A percentile compares a stretch with the other conserved stretches of the same genome.
These are phyloP conservation scores for Xestoiulus laeticollis DNA, from an alignment of 2,888 invertebrate species.

Conservation along the genomic window DNA sequence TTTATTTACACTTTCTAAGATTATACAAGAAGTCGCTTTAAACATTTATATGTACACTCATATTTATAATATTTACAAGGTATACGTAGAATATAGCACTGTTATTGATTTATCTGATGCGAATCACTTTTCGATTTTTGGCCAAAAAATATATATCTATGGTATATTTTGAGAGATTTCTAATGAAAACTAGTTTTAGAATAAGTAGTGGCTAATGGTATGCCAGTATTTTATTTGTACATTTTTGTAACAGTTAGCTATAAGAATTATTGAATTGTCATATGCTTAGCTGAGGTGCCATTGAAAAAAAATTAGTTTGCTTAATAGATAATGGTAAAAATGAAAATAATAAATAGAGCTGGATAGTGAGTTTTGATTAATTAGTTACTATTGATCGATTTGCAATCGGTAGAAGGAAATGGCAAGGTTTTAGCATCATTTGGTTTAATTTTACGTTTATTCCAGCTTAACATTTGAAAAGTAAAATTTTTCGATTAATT, in stretches of 20 bases:
- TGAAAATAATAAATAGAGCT: not conserved
- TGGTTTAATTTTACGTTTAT: no score
- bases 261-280: not conserved
- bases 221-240: not conserved
- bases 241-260: not conserved
- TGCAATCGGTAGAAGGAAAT: not conserved
- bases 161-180: not conserved
- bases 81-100: not conserved
- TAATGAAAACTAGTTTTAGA: not conserved
- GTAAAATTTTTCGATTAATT: no score
- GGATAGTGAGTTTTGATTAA: not conserved
- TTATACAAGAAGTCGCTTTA: not conserved
- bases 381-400: not conserved
- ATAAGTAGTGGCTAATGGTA: not conserved
- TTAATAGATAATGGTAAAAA: not conserved
- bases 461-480: no score
- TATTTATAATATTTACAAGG: slow-evolving; percentile 16
- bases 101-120: not conserved
- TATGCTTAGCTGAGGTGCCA: not conserved
- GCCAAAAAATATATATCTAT: not conserved
- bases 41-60: not conserved
- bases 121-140: not conserved
- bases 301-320: not conserved
- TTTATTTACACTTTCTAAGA: not conserved
- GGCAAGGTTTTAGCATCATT: not conserved